These are phyloP conservation scores for Lithosia quadra DNA, from an alignment of 2,888 invertebrate species.

Conservation along the genomic window DNA sequence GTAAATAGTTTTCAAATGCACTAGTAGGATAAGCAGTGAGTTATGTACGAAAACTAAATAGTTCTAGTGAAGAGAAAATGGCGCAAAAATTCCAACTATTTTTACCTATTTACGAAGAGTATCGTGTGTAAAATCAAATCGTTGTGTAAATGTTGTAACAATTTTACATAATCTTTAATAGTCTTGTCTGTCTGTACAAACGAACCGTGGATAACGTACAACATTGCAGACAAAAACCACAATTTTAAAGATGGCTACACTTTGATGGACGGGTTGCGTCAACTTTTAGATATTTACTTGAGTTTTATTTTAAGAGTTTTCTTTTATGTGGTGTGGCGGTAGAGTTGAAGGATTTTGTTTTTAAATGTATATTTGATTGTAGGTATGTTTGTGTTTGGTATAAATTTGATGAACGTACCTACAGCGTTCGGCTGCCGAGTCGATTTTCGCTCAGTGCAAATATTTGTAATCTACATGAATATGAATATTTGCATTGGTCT, in stretches of 20 bases:
- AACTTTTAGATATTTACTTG: slow-evolving; percentile 3
- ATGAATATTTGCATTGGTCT: no score
- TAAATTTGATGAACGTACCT: no score
- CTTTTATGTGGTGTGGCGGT: slow-evolving; percentile 13
- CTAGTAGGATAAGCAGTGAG: no score
- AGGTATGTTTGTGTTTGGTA: no score
- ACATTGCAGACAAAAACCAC: slow-evolving; percentile 5
- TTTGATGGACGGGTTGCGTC: slow-evolving; percentile 16
- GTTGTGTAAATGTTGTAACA: not conserved
- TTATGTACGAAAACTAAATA: no score
- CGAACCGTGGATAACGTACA: slow-evolving; percentile 13
- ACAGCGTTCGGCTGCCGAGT: no score
- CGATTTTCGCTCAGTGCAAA: no score
- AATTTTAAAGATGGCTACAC: slow-evolving; percentile 17
- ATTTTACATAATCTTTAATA: slow-evolving; percentile 11
- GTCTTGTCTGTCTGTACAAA: not conserved
- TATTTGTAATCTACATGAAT: no score
- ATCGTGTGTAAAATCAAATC: not conserved
- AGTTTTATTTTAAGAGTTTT: slow-evolving; percentile 4
- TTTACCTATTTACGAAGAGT: not conserved
- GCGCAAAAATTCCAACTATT: not conserved
- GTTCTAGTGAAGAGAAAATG: not conserved
- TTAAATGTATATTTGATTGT: no score
- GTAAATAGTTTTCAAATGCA: not conserved
- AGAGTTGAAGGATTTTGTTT: slow-evolving; percentile 8